phyloP scores from a whole-genome alignment of 1,140 invertebrate genomes.

The Diorhabda sublineata region DNA sequence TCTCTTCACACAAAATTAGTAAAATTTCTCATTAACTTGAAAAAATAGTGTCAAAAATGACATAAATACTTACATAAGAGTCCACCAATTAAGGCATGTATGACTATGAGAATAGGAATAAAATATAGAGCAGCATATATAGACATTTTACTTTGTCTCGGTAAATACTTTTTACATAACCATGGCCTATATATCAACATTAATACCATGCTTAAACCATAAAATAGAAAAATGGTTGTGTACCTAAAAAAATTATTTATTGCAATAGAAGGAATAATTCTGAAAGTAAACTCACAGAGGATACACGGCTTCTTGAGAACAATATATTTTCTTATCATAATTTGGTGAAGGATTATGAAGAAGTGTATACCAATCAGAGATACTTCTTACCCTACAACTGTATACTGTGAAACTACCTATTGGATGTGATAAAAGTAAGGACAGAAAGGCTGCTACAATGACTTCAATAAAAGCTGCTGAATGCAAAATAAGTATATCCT shows the following conservation, averaged over 20 bases:
- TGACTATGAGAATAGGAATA: slow-evolving; percentile 80
- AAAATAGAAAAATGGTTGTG: slow-evolving; percentile 91
- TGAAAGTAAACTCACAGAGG: slow-evolving; percentile 72
- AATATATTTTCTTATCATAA: slow-evolving; percentile 83
- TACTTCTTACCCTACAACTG: slow-evolving; percentile 70
- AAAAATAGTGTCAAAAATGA: neutral
- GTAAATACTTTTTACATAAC: slow-evolving; percentile 61
- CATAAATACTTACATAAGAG: slow-evolving; percentile 72
- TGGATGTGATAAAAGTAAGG: slow-evolving; percentile 74
- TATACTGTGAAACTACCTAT: slow-evolving; percentile 67
- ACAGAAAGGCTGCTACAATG: slow-evolving; percentile 63
- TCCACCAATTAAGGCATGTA: slow-evolving; percentile 88
- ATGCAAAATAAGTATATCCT: slow-evolving; percentile 67
- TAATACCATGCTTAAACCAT: slow-evolving; percentile 73
- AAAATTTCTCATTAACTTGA: neutral
- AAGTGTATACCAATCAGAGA: slow-evolving; percentile 95
- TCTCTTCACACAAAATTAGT: neutral
- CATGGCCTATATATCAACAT: slow-evolving; percentile 76
- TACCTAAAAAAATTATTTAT: slow-evolving; percentile 61
- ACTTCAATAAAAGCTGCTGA: slow-evolving; percentile 79
- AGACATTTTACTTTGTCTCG: slow-evolving; percentile 67
- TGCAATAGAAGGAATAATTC: neutral
- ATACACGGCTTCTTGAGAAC: slow-evolving; percentile 95
- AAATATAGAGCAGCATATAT: slow-evolving; percentile 95
- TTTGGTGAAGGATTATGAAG: slow-evolving; percentile 91